phyloP scores from a whole-genome alignment of 2,797 vertebrate species.

The Tangara arthus region DNA sequence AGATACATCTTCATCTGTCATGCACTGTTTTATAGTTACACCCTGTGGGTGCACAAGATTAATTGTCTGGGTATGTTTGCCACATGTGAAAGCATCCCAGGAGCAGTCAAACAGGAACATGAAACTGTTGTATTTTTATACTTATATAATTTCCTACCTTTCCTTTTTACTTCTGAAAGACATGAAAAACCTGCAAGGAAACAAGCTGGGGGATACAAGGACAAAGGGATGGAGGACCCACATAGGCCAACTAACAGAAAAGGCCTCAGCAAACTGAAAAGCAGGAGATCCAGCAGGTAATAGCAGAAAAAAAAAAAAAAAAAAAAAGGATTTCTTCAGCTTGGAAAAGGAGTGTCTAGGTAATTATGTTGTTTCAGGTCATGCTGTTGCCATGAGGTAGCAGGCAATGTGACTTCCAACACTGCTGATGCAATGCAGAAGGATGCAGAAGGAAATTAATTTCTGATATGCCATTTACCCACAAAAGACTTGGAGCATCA shows the following conservation, averaged over 20 bases:
- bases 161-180: conserved; percentile 8
- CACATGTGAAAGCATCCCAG: conserved; percentile 39
- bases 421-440: background rate
- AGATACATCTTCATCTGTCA: conserved; percentile 43
- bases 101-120: background rate
- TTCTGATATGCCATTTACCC: background rate
- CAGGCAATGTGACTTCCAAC: background rate
- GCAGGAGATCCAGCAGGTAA: background rate
- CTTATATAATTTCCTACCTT: background rate
- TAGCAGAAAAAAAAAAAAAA: background rate
- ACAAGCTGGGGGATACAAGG: background rate
- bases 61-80: conserved; percentile 47
- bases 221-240: background rate
- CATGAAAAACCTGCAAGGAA: background rate
- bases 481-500: background rate
- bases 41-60: conserved; percentile 29
- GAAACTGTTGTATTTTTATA: background rate
- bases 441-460: background rate
- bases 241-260: background rate
- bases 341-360: background rate
- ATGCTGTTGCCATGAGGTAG: background rate
- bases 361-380: background rate
- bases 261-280: background rate
- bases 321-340: background rate
- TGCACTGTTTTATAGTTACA: conserved; percentile 11